A percentile compares a stretch with the other conserved stretches of the same genome.
Evolutionary conservation across 2,113 vertebrate species (phyloP).

Genomic region (Grus americana): DNA sequence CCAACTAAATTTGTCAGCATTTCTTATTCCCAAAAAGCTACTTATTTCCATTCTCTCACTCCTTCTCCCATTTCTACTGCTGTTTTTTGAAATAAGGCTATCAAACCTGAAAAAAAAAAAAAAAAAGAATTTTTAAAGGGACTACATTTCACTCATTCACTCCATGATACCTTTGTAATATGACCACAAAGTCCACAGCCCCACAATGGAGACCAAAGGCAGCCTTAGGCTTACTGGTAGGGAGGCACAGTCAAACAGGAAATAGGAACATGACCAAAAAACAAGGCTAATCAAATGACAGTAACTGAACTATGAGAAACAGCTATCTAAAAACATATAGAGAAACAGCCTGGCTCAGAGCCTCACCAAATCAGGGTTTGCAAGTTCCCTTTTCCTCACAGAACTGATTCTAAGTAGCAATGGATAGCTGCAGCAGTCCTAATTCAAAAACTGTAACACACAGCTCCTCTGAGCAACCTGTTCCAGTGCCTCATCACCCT

Average conservation of each 20-base stretch:
- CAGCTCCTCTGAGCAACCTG: no score
- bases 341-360: neutral
- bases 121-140: neutral
- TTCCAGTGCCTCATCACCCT: no score
- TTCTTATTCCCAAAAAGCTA: neutral
- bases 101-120: neutral
- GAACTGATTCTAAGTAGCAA: neutral
- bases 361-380: neutral
- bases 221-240: neutral
- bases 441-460: neutral
- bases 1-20: neutral
- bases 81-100: neutral
- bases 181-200: neutral
- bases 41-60: neutral
- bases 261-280: neutral
- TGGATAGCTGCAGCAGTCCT: neutral
- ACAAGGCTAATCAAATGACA: neutral
- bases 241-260: neutral
- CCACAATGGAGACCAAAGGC: neutral
- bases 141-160: neutral
- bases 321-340: neutral
- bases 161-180: neutral
- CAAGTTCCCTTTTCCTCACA: neutral
- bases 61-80: neutral
- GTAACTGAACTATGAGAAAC: neutral